Percentiles rank a stretch among this genome's conserved stretches.
These are phyloP conservation scores for Oreortyx pictus DNA, from an alignment of 2,797 vertebrate genomes.

Conservation along the genomic window DNA sequence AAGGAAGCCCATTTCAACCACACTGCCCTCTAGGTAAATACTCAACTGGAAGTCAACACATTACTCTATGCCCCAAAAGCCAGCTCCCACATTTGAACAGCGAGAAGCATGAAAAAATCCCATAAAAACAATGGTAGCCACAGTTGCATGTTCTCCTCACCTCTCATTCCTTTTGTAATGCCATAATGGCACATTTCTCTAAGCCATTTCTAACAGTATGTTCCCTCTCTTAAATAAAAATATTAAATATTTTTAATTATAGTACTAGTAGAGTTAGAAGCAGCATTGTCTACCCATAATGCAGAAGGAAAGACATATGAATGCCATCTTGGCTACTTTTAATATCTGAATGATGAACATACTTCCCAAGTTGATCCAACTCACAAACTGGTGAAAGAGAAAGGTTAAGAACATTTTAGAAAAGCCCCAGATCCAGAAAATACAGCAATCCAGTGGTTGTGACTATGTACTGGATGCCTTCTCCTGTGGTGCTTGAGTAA, in stretches of 20 bases:
- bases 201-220: not conserved
- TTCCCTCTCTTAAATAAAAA: not conserved
- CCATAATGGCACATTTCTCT: not conserved
- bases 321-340: not conserved
- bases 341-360: not conserved
- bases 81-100: not conserved
- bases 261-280: not conserved
- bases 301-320: not conserved
- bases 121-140: not conserved
- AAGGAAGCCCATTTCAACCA: not conserved
- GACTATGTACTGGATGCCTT: not conserved
- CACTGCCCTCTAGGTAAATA: not conserved
- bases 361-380: not conserved
- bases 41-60: not conserved
- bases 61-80: not conserved
- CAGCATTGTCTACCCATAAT: not conserved
- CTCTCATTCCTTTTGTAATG: not conserved
- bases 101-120: not conserved
- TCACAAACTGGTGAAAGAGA: not conserved
- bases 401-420: not conserved
- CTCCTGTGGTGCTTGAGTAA: not conserved
- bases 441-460: not conserved
- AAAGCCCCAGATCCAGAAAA: not conserved
- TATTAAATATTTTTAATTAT: not conserved
- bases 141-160: fast-evolving